Base-by-base conservation (phyloP, 2,113 vertebrate species). In the Illadopsis cleaveri region DNA sequence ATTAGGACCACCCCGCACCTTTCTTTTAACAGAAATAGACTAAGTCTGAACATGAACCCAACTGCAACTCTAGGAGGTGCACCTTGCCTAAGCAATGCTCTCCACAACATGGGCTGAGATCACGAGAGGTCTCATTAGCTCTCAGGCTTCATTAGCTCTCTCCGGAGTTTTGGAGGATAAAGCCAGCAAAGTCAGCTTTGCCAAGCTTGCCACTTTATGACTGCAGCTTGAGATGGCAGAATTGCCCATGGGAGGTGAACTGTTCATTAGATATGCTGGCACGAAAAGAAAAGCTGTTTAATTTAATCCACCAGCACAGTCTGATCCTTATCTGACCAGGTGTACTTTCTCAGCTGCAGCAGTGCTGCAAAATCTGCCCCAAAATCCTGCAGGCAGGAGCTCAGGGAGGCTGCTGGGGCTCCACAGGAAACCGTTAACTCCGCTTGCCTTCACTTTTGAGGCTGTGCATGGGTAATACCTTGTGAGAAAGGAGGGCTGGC, bases 241-340 rank as follows among this genome's bases (percentile, higher is more conserved):
- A 93, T 96, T 58, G 93, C 95, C 96, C 94, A 96, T 89, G 95
- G 91, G 94, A 96, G 95, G 91, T 76, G 94, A 97, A 92, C 88
- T 94, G 91, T 40, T 97, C 94, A 66, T 97, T 95, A 96, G 96
- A 95, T 93, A 94, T 93, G 95, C 93, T 96, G 96, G 96, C 97
- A 97, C 3, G 0, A 16, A 95, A 94, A 97, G 82, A 95, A 95
- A 96, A 96, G 81, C 92, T 88, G 91, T 93, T 97, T 95, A 96
- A 97, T 97, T 94, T 86, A 94, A 95, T 95, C 94, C 91, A 89
- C 77, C 93, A 88, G 96, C 94, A 96, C 79, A 82, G 83, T 22
- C 91, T 94, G 97, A 97, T 97, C 93, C 54, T 96, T 96, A 94
- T 97, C 96, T 93, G 82, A 54, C 95, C 93, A 96, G 97, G 97